A percentile compares a stretch with the other conserved stretches of the same genome.
Evolutionary conservation across 1,140 invertebrate species (phyloP).

Genomic region (Drosophila leontia): DNA sequence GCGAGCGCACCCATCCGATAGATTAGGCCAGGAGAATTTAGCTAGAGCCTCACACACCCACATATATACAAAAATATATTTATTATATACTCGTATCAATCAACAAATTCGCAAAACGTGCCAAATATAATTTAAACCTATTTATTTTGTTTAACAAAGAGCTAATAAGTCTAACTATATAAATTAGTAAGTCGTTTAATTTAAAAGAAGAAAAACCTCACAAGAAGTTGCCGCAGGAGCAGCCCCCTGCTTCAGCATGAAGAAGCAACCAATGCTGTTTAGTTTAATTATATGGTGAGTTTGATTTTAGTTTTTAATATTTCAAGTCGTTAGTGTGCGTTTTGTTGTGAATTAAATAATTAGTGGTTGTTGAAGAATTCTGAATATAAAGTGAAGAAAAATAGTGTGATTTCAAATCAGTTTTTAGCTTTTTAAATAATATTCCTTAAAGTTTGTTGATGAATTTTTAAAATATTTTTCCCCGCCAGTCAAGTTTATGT

Average conservation of each 20-base stretch:
- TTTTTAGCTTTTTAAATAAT: too few relatives aligned
- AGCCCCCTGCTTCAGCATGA: slow-evolving; percentile 68
- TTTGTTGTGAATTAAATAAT: neutral
- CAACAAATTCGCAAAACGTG: slow-evolving; percentile 73
- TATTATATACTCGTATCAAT: slow-evolving; percentile 66
- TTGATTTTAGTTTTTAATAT: neutral
- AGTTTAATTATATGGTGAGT: slow-evolving; percentile 79
- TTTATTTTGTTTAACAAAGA: slow-evolving; percentile 75
- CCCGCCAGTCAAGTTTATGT: too few relatives aligned
- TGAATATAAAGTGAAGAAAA: neutral
- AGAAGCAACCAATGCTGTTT: slow-evolving; percentile 66
- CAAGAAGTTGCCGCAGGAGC: slow-evolving; percentile 40
- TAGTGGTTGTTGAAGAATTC: neutral
- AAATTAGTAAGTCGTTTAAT: slow-evolving; percentile 79
- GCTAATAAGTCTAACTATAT: slow-evolving; percentile 78
- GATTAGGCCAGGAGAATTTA: slow-evolving; percentile 30
- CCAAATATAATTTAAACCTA: slow-evolving; percentile 81
- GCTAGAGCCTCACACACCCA: slow-evolving; percentile 4
- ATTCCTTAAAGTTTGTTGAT: too few relatives aligned
- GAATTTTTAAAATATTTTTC: too few relatives aligned
- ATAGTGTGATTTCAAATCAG: neutral
- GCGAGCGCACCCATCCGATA: slow-evolving; percentile 16
- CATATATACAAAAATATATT: slow-evolving; percentile 59
- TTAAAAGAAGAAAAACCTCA: slow-evolving; percentile 41
- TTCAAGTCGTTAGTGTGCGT: neutral